phyloP scores from a whole-genome alignment of 2,113 vertebrate genomes.

The Anhinga anhinga region DNA sequence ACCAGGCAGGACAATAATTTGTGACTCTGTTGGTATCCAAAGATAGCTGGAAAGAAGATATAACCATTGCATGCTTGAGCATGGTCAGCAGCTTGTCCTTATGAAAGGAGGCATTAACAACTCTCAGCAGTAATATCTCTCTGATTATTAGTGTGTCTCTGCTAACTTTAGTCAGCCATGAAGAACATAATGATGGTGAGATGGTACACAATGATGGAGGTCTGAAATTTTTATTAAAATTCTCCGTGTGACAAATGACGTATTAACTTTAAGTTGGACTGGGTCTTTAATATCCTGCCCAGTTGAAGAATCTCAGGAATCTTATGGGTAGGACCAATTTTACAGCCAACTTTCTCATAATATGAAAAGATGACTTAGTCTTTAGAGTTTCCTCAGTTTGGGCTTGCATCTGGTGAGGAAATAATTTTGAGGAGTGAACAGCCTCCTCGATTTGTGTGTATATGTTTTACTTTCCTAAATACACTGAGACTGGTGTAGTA shows the following conservation, averaged over 20 bases:
- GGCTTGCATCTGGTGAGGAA: background rate
- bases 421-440: background rate
- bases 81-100: background rate
- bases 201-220: slow-evolving; percentile 11
- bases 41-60: background rate
- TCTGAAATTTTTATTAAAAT: slow-evolving; percentile 14
- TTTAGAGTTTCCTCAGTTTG: background rate
- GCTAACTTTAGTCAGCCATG: slow-evolving; percentile 50
- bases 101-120: background rate
- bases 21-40: background rate
- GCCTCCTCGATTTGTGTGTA: background rate
- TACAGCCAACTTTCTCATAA: background rate
- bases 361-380: background rate
- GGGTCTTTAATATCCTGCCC: background rate
- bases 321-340: background rate
- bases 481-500: background rate
- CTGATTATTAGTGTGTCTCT: slow-evolving; percentile 21
- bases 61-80: background rate
- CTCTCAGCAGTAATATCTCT: background rate
- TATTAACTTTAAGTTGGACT: background rate
- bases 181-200: slow-evolving; percentile 24
- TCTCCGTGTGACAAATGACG: slow-evolving; percentile 1
- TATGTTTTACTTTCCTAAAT: background rate
- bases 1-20: background rate
- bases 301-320: background rate